phyloP scores from a whole-genome alignment of 2,797 vertebrate species.

The Neosilurus hyrtlii region DNA sequence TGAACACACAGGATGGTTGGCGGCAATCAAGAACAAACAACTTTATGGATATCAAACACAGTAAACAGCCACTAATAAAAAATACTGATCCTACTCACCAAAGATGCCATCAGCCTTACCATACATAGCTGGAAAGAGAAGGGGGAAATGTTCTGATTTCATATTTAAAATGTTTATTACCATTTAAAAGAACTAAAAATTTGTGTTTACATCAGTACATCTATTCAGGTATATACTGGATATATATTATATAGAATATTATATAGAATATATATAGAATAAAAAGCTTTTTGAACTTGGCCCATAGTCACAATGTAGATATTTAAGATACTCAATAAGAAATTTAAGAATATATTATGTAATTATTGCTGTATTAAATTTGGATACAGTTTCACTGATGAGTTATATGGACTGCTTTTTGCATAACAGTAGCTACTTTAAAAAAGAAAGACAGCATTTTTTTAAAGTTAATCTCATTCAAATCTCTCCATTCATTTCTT shows the following conservation, averaged over 20 bases:
- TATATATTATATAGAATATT: neutral
- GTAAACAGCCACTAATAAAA: neutral
- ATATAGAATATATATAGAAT: neutral
- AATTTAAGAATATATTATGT: neutral
- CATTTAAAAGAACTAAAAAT: neutral
- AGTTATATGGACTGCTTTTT: neutral
- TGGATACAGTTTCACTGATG: neutral
- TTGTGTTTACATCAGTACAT: neutral
- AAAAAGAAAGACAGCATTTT: neutral
- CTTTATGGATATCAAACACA: slow-evolving; percentile 2
- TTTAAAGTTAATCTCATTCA: no score
- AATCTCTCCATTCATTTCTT: no score
- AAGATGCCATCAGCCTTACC: slow-evolving; percentile 42
- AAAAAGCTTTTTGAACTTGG: neutral
- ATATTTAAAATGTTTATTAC: neutral
- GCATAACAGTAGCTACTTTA: neutral
- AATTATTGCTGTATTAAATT: neutral
- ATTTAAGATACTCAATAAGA: neutral
- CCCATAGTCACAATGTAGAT: neutral
- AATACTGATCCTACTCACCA: slow-evolving; percentile 46
- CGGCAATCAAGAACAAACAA: neutral
- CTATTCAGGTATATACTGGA: neutral
- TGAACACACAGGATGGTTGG: neutral
- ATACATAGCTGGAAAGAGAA: slow-evolving; percentile 27
- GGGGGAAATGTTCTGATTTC: neutral